These are phyloP conservation scores for Dicentrarchus labrax DNA, from an alignment of 2,113 vertebrate species.

Conservation along the genomic window DNA sequence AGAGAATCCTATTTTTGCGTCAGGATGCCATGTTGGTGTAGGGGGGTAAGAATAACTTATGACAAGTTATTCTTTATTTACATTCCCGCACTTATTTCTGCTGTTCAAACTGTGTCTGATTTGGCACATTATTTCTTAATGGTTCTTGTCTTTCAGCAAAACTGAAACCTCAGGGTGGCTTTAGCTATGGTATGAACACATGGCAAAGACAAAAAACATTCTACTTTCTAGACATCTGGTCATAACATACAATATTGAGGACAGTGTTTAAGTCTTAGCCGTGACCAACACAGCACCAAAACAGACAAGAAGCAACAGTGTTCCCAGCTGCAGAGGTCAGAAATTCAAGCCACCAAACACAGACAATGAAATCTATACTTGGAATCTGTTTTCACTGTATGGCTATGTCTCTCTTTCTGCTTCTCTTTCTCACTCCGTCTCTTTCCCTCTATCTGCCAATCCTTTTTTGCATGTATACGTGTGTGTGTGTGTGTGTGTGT, in stretches of 20 bases:
- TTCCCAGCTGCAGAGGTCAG: conserved; percentile 55
- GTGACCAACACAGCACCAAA: conserved; percentile 20
- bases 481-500: neutral
- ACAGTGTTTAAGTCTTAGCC: conserved; percentile 10
- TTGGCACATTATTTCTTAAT: conserved; percentile 5
- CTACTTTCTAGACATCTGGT: conserved; percentile 29
- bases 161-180: conserved; percentile 21
- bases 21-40: conserved; percentile 7
- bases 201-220: conserved; percentile 11
- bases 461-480: neutral
- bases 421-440: neutral
- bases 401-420: neutral
- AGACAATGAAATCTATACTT: conserved; percentile 55
- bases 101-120: conserved; percentile 5
- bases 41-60: neutral
- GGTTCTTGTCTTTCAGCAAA: conserved; percentile 32
- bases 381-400: conserved; percentile 36
- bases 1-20: conserved; percentile 41
- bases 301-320: conserved; percentile 26
- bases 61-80: conserved; percentile 23
- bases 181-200: conserved; percentile 35
- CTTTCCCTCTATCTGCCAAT: neutral
- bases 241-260: conserved; percentile 18
- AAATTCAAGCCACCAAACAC: conserved; percentile 45
- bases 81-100: conserved; percentile 5